phyloP scores from a whole-genome alignment of 2,113 vertebrate species.

The Tragelaphus strepsiceros region DNA sequence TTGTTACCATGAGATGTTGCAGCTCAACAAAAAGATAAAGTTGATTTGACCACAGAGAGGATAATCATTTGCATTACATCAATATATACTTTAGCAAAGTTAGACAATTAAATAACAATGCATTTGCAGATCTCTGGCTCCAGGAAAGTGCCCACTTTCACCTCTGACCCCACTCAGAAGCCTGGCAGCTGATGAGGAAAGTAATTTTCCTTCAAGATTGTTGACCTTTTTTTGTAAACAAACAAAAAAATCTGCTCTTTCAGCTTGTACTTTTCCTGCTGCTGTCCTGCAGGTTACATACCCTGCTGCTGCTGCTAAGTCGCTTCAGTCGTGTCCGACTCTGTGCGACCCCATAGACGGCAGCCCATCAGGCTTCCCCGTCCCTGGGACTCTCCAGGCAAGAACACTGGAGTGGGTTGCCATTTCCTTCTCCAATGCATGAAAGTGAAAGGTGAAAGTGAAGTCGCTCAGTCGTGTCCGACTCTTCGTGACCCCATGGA shows the following conservation, averaged over 20 bases:
- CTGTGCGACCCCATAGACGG: too few relatives aligned
- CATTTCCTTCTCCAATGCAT: too few relatives aligned
- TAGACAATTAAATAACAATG: slow-evolving; percentile 16
- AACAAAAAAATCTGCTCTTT: neutral
- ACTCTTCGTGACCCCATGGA: too few relatives aligned
- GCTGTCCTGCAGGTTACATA: neutral
- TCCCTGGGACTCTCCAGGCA: too few relatives aligned
- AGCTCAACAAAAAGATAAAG: neutral
- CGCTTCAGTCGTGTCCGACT: too few relatives aligned
- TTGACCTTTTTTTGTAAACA: neutral
- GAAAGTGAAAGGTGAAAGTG: too few relatives aligned
- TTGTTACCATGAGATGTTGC: neutral
- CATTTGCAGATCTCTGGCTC: neutral
- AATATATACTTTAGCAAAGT: neutral
- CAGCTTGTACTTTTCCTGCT: neutral
- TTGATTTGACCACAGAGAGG: neutral
- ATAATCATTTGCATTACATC: neutral
- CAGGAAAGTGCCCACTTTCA: neutral
- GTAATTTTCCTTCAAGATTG: neutral
- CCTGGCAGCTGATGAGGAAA: neutral
- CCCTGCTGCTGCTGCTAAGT: too few relatives aligned
- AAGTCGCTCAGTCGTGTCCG: too few relatives aligned
- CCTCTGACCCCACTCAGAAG: neutral
- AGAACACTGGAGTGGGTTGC: too few relatives aligned
- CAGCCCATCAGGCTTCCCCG: too few relatives aligned